Percentiles rank a stretch among this genome's conserved stretches.
These are phyloP conservation scores for Rhagoletis pomonella DNA, from an alignment of 1,140 invertebrate species.

Conservation along the genomic window DNA sequence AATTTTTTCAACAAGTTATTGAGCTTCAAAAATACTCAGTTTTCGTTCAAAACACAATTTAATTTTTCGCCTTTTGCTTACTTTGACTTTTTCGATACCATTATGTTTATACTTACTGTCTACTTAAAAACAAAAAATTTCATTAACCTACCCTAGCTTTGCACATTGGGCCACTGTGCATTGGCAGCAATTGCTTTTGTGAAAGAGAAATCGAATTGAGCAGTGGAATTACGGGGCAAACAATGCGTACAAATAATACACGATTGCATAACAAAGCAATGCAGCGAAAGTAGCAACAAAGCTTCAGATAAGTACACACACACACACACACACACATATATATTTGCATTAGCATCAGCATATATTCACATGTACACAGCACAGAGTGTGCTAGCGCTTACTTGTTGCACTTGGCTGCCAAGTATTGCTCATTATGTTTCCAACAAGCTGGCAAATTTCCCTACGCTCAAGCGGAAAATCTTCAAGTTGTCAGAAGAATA, in stretches of 20 bases:
- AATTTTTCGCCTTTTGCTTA: too few species aligned
- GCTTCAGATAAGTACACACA: neutral
- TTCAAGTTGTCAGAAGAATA: constrained; percentile 27
- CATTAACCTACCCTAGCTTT: too few species aligned
- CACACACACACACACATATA: neutral
- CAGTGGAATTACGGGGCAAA: neutral
- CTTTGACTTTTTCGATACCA: too few species aligned
- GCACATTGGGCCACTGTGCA: too few species aligned
- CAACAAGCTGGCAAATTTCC: constrained; percentile 42
- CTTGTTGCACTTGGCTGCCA: neutral
- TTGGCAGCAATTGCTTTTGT: neutral
- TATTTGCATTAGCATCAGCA: neutral
- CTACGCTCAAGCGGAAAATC: constrained; percentile 29
- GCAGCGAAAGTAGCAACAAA: neutral
- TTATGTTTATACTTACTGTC: too few species aligned
- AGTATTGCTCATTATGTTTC: neutral
- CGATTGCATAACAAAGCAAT: neutral
- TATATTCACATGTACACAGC: neutral
- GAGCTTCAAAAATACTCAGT: too few species aligned
- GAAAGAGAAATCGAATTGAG: neutral
- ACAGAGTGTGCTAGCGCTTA: neutral
- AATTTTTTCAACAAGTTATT: too few species aligned
- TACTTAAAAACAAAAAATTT: too few species aligned
- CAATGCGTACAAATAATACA: neutral
- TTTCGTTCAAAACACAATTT: too few species aligned